Conservation (phyloP, 2,797 vertebrate species). For the Pogoniulus pusillus region DNA sequence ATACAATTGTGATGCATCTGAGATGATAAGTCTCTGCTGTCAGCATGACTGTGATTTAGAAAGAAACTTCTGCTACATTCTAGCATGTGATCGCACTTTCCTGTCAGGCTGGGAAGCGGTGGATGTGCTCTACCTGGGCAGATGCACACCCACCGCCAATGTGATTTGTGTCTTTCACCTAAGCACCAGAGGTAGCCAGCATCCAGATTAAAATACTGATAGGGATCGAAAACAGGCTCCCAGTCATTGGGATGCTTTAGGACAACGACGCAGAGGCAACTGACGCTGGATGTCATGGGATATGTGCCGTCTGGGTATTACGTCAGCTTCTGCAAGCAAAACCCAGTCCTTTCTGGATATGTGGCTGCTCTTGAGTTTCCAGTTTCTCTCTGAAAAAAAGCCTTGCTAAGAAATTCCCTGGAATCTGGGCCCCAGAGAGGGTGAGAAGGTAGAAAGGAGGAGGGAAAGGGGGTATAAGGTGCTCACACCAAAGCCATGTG, state of each 20-base stretch:
- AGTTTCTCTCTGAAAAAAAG: conserved; percentile 22
- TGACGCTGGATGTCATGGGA: neutral
- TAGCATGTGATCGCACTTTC: neutral
- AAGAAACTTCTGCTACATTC: neutral
- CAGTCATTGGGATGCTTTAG: neutral
- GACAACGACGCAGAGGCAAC: neutral
- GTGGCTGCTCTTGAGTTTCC: conserved; percentile 22
- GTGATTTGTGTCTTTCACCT: neutral
- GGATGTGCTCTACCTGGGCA: neutral
- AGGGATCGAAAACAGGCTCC: neutral
- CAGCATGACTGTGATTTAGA: neutral
- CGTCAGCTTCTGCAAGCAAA: neutral
- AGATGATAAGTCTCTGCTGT: neutral
- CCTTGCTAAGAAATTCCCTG: conserved; percentile 46
- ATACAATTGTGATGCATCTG: neutral
- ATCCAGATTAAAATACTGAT: neutral
- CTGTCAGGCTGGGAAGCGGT: neutral
- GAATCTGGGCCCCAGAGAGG: conserved; percentile 51
- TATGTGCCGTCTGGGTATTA: neutral
- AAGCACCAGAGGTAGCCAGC: conserved; percentile 7
- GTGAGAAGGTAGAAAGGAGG: conserved; percentile 3
- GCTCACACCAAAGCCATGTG: conserved; percentile 70
- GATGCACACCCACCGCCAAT: neutral
- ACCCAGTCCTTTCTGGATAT: neutral
- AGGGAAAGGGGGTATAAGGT: conserved; percentile 54